phyloP scores from a whole-genome alignment of 2,888 invertebrate species.

The Pollenia griseotomentosa region DNA sequence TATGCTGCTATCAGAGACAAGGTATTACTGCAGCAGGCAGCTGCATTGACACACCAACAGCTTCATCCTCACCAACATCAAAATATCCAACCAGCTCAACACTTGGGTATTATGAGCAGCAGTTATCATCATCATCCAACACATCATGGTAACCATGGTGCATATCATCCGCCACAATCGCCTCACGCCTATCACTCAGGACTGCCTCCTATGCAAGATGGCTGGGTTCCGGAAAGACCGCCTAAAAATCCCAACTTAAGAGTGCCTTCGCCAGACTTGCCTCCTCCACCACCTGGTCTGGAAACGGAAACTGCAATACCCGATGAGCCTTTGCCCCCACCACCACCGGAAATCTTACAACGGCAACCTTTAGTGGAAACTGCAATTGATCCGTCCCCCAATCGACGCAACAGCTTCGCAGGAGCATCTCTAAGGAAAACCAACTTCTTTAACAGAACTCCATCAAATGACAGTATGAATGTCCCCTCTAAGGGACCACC shows the following conservation, averaged over 20 bases:
- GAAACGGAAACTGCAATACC: conserved; percentile 80
- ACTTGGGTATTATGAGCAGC: conserved; percentile 78
- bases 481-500: conserved; percentile 75
- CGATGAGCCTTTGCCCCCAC: conserved; percentile 84
- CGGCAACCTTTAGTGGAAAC: conserved; percentile 73
- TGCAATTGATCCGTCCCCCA: conserved; percentile 79
- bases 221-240: conserved; percentile 90
- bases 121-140: conserved; percentile 65
- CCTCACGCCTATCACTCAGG: conserved; percentile 35
- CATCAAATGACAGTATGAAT: conserved; percentile 58
- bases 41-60: conserved; percentile 82
- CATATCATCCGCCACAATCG: conserved; percentile 32
- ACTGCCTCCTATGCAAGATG: conserved; percentile 85
- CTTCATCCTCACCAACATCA: conserved; percentile 81
- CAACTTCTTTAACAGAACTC: conserved; percentile 67
- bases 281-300: conserved; percentile 82
- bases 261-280: conserved; percentile 84
- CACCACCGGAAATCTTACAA: conserved; percentile 83
- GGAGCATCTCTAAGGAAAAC: conserved; percentile 82
- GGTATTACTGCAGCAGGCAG: conserved; percentile 81
- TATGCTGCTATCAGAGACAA: conserved; percentile 85
- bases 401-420: conserved; percentile 84
- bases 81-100: conserved; percentile 65
- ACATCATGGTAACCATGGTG: conserved; percentile 44
- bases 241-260: conserved; percentile 90